Evolutionary conservation across 64 coral and sea anemone species (phyloP), one percentile per base, ranked within the genome.

Genomic region (Montipora foliosa): DNA sequence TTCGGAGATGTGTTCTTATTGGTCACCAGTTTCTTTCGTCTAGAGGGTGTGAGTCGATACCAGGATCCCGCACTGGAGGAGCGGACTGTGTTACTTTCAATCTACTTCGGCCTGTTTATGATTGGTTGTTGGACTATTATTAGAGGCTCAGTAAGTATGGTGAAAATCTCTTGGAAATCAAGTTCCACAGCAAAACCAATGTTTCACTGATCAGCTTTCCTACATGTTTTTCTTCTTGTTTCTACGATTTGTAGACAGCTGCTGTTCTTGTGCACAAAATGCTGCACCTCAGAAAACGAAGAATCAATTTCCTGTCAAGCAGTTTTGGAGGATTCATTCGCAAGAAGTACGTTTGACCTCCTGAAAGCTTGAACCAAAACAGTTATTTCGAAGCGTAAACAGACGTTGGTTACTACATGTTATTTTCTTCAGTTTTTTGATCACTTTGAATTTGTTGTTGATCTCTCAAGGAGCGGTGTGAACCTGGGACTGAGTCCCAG

Each of bases 61-160:
- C 46, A 82, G 24, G 89, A 69, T 29, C 15, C 49, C 57, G 48
- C 29, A 19, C 15, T 74, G 71, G 49, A 70, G 5, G 73, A 78
- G 24, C 49, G 16, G 19, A 47, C 91, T 67, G 53, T 93, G 29
- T 49, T 87, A 16, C 59, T 82, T 21, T 77, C 66, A 60, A 25
- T 93, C 15, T 93, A 86, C 47, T 76, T 93, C 19, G 71, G 72
- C 5, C 25, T 93, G 73, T 93, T 84, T 25, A 8, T 93, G 15
- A 14, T 66, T 75, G 91, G 91, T 24, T 61, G 87, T 53, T 87
- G 55, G 29, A 44, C 78, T 76, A 9, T 93, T 1, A 74, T 87
- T 46, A 76, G 91, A 45, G 80, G 80, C 57, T 37, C 75, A 82
- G 91, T 93, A 67, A 68, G 91, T 82, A 5, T 57, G 4, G 11